Evolutionary conservation across 1,140 invertebrate species (phyloP), one percentile per base, ranked within the genome.

Genomic region (Ips nitidus): DNA sequence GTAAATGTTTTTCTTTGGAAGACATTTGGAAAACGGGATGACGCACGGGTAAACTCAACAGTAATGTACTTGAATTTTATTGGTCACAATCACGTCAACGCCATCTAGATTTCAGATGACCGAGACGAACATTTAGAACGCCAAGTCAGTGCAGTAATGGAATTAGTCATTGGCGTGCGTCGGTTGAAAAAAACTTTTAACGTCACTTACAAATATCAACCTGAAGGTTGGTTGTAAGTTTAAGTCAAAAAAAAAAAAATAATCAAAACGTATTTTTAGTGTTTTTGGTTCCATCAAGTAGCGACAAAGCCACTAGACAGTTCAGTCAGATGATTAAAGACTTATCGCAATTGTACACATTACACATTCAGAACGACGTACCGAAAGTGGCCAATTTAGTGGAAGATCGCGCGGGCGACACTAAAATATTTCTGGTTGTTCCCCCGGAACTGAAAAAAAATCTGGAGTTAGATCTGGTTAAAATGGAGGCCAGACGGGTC

Each of bases 171-270:
- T 60, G 79, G 81, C 5, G 82, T 91, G 42, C 83, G 90, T 72
- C 84, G 86, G 72, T 69, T 91, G 5, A 89, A 86, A 78, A 86
- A 84, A 59, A 80, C 84, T 59, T 87, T 88, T 71, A 82, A 83
- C 58, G 82, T 88, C 41, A 80, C 82, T 22, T 85, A 83, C 66
- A 86, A 86, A 74, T 74, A 84, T 56, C 80, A 80, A 71, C 83
- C 85, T 2, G 74, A 78, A 37, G 80, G 81, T 82, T 75, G 73
- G 66, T 7, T 45, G 59, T 40, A 39, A 40, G 41, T 22, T 22
- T 22, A 22, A 22, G 22, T 22, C 0, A 22, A 22, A 22, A 22
- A 22, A 22, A 22, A 22, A 22, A 22, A 0, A 0, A 22, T 22
- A 22, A 22, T 22, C 22, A 22, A 22, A 22, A 22, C 45, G n/a